Base-by-base conservation (phyloP, 2,797 vertebrate species). In the Orestias chungarensis region DNA sequence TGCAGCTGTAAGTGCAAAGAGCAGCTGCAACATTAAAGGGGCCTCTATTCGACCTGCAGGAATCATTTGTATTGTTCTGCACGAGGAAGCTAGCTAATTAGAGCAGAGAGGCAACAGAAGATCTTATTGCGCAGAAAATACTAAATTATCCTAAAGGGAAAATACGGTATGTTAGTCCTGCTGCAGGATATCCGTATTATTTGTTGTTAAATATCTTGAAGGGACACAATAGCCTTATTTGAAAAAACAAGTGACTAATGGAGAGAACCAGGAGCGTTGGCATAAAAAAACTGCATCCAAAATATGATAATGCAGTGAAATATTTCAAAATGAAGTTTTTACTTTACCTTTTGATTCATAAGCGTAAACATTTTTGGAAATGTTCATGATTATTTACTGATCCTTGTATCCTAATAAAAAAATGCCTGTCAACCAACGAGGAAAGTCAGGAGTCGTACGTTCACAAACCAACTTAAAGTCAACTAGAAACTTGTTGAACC, bases 1-100 rank as follows among this genome's bases (percentile, higher is more conserved):
- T 52, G 73, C 61, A 59, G 61, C 66, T 71, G 72, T 80, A 80
- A 49, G 75, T 75, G 79, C 57, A 78, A 38, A 29, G 55, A 65
- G 40, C 40, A 17, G 33, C 40, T 59, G 47, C 5, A 25, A 43
- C 43, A 33, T 68, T 59, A 15, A 43, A 47, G 66, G 18, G 43
- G 20, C 73, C 71, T 59, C 59, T 29, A n/a, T 1, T 15, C 11
- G 66, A 78, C 68, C 74, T 1, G 71, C 43, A 72, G 66, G 38
- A 64, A 54, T 64, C 72, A 68, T 68, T 66, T 76, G n/a, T 0
- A 23, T 10, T 31, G 43, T 38, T 33, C 52, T 38, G 0, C 64
- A 64, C 18, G 12, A 49, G 27, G 0, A 11, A 47, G 29, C 2
- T 1, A 17, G 57, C 47, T 76, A 68, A 81, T 57, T 55, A 49